These are phyloP conservation scores for Nomada lathburiana DNA, from an alignment of 2,888 invertebrate genomes.

Conservation along the genomic window DNA sequence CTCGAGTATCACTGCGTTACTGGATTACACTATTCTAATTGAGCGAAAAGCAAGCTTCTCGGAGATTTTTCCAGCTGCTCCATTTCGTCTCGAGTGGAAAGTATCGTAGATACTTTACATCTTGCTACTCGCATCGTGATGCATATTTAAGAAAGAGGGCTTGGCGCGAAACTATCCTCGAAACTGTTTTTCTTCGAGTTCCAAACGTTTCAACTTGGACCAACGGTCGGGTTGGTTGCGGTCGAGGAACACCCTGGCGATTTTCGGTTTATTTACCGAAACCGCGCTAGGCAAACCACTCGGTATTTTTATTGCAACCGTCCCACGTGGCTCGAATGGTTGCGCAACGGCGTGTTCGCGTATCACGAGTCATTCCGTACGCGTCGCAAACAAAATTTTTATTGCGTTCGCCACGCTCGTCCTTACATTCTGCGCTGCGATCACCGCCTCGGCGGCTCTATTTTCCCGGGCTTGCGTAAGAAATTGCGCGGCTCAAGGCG, in stretches of 20 bases:
- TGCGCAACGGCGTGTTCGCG: conserved; percentile 32
- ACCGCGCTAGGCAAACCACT: not conserved
- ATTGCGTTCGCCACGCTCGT: conserved; percentile 16
- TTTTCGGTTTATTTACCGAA: not conserved
- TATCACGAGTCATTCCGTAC: conserved; percentile 28
- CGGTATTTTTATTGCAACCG: conserved; percentile 32
- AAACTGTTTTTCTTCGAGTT: not conserved
- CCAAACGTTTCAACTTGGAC: not conserved
- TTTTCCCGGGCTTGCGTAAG: conserved; percentile 35
- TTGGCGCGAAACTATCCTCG: not conserved
- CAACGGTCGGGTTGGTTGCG: not conserved
- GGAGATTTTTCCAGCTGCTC: not conserved
- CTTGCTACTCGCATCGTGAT: no score
- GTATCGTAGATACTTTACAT: no score
- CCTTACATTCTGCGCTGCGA: conserved; percentile 19
- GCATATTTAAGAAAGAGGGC: conserved; percentile 4
- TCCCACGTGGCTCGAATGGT: conserved; percentile 21
- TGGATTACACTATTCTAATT: conserved; percentile 36
- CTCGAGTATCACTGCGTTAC: conserved; percentile 41
- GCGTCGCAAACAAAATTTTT: conserved; percentile 45
- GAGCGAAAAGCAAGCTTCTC: no score
- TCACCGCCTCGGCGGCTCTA: conserved; percentile 16
- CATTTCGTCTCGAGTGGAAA: not conserved
- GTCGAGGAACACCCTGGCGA: not conserved
- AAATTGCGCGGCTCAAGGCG: not conserved